Conservation (phyloP, 2,113 vertebrate genomes). For the Etheostoma cragini region DNA sequence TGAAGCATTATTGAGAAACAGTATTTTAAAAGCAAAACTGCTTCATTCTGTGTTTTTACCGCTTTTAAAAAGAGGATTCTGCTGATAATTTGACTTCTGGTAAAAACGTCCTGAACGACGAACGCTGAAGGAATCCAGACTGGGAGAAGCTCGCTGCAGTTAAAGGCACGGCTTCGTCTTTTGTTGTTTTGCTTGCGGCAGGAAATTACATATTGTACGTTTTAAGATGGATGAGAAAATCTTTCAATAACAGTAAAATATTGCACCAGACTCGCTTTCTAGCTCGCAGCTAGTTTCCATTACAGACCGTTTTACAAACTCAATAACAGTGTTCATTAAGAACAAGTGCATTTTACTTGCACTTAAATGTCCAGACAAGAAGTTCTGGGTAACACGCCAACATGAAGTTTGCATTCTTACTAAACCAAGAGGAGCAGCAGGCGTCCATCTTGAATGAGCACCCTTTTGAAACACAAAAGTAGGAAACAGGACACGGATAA, state of each 20-base stretch:
- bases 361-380: background rate
- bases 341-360: background rate
- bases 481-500: background rate
- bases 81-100: no score
- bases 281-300: background rate
- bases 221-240: background rate
- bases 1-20: no score
- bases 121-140: no score
- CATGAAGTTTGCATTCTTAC: background rate
- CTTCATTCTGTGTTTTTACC: no score
- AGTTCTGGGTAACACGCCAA: background rate
- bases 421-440: background rate
- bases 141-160: no score
- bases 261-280: background rate
- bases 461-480: background rate
- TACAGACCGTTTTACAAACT: background rate
- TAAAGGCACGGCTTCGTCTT: no score
- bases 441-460: background rate
- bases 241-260: background rate
- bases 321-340: background rate
- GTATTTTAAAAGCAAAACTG: no score
- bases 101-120: no score
- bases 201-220: no score
- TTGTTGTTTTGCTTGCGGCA: no score
- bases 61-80: no score